Percentiles rank a stretch among this genome's conserved stretches.
These are phyloP conservation scores for Pseudolycoriella hygida DNA, from an alignment of 2,888 invertebrate genomes.

Conservation along the genomic window DNA sequence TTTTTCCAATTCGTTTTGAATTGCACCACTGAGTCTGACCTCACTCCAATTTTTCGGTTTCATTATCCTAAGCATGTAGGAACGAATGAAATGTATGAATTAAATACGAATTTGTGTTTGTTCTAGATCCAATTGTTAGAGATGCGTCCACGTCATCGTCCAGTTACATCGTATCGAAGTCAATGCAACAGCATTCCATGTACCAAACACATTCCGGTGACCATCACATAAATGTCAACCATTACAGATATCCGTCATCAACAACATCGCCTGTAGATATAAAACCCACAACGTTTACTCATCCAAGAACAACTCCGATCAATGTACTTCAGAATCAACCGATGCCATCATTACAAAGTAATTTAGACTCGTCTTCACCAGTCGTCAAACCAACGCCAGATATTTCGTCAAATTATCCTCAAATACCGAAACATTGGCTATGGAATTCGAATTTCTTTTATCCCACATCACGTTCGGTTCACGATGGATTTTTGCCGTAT, in stretches of 20 bases:
- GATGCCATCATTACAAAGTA: slow-evolving; percentile 6
- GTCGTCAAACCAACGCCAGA: not conserved
- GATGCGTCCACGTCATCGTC: slow-evolving; percentile 9
- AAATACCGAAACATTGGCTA: slow-evolving; percentile 27
- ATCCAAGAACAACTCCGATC: not conserved
- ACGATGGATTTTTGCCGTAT: slow-evolving; percentile 17
- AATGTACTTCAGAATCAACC: not conserved
- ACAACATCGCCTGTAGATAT: not conserved
- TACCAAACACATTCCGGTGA: slow-evolving; percentile 9
- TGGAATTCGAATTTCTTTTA: slow-evolving; percentile 29
- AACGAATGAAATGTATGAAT: too few species aligned
- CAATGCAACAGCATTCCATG: too few species aligned
- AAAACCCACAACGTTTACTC: not conserved
- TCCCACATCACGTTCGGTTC: slow-evolving; percentile 17
- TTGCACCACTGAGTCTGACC: too few species aligned
- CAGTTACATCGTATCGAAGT: not conserved
- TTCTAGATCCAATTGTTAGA: not conserved
- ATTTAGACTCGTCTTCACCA: slow-evolving; percentile 5
- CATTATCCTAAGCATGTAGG: too few species aligned
- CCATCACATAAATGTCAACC: not conserved
- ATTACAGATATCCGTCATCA: slow-evolving; percentile 4
- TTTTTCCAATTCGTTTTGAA: too few species aligned
- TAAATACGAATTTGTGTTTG: too few species aligned
- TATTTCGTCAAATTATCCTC: not conserved
- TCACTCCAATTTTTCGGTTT: too few species aligned